These are phyloP conservation scores for Halichoeres trimaculatus DNA, from an alignment of 2,113 vertebrate genomes.

Conservation along the genomic window DNA sequence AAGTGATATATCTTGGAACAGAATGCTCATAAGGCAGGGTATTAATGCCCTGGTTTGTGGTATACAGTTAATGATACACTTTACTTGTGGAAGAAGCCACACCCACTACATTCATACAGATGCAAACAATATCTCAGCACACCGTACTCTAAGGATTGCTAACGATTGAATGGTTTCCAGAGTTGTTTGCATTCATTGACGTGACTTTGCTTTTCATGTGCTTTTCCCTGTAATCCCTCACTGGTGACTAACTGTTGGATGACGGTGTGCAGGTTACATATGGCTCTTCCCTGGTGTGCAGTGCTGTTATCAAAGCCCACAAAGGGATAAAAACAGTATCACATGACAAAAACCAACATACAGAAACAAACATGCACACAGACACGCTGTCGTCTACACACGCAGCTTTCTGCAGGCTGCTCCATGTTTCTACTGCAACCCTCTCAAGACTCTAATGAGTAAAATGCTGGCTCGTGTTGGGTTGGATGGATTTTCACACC, in stretches of 20 bases:
- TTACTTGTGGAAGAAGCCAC: too few species aligned
- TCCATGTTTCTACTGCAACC: conserved; percentile 56
- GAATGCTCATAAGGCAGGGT: too few species aligned
- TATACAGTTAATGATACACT: too few species aligned
- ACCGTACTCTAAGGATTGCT: too few species aligned
- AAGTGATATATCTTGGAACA: too few species aligned
- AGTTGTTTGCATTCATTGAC: neutral
- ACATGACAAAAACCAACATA: conserved; percentile 33
- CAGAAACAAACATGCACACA: conserved; percentile 17
- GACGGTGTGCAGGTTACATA: conserved; percentile 44
- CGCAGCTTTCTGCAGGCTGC: conserved; percentile 47
- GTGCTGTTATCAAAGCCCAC: conserved; percentile 50
- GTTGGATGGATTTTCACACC: conserved; percentile 69
- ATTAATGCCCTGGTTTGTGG: too few species aligned
- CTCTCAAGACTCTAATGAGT: conserved; percentile 72
- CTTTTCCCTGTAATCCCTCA: conserved; percentile 38
- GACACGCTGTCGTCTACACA: conserved; percentile 34
- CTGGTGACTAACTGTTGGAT: conserved; percentile 46
- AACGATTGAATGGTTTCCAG: neutral
- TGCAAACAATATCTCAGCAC: too few species aligned
- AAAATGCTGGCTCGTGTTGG: conserved; percentile 68
- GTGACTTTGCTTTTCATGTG: conserved; percentile 18
- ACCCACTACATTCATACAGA: too few species aligned
- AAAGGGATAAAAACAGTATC: conserved; percentile 37
- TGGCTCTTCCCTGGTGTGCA: conserved; percentile 18